phyloP scores from a whole-genome alignment of 2,888 invertebrate species.

The Ichneumon xanthorius region DNA sequence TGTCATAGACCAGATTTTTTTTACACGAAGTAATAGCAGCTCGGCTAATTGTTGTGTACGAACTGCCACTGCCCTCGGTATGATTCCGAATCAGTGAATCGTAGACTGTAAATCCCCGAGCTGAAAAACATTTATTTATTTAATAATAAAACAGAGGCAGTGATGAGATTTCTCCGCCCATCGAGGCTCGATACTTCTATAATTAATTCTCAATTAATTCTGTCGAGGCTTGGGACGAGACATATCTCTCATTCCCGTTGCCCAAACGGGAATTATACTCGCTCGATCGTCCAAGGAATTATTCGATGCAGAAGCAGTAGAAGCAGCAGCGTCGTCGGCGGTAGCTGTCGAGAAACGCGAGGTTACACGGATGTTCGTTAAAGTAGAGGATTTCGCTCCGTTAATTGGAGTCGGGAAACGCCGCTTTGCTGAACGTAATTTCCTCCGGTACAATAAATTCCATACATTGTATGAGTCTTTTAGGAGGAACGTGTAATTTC shows the following conservation, averaged over 20 bases:
- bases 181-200: conserved; percentile 39
- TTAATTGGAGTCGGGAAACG: conserved; percentile 36
- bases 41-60: neutral
- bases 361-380: conserved; percentile 54
- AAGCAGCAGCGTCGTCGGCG: neutral
- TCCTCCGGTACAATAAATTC: conserved; percentile 49
- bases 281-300: conserved; percentile 23
- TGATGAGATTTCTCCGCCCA: conserved; percentile 47
- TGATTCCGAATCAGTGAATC: neutral
- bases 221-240: conserved; percentile 8
- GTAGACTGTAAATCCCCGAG: neutral
- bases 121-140: conserved; percentile 25
- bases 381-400: conserved; percentile 36
- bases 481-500: conserved; percentile 41
- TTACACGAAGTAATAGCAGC: no score
- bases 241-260: conserved; percentile 46
- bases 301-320: conserved; percentile 34
- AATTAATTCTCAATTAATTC: conserved; percentile 65
- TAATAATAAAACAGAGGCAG: conserved; percentile 46
- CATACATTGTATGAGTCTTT: conserved; percentile 44
- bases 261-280: conserved; percentile 37
- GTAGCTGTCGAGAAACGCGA: conserved; percentile 40
- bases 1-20: neutral
- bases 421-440: conserved; percentile 44
- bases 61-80: neutral